phyloP scores from a whole-genome alignment of 2,113 vertebrate species.

The Guaruba guarouba region DNA sequence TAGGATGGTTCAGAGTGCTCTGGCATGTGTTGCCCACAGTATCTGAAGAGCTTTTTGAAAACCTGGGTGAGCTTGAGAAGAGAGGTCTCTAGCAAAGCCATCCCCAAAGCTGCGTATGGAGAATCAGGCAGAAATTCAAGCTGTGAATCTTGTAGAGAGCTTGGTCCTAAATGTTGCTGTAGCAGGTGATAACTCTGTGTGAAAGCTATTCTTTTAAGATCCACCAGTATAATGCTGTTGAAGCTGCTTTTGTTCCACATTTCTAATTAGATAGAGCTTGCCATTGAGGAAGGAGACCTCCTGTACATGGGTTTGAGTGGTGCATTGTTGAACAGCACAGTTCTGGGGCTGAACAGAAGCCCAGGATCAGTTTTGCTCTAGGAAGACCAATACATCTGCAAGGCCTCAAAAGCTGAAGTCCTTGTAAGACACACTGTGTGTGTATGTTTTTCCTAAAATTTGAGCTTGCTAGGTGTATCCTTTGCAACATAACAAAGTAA shows the following conservation, averaged over 20 bases:
- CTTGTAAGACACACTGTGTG: background rate
- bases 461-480: background rate
- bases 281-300: background rate
- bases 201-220: background rate
- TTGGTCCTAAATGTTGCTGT: background rate
- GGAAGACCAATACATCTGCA: background rate
- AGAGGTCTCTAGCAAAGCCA: background rate
- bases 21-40: background rate
- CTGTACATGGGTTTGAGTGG: fast-evolving
- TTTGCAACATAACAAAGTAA: background rate
- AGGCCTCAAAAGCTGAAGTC: background rate
- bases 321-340: background rate
- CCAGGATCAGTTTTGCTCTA: background rate
- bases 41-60: background rate
- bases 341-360: background rate
- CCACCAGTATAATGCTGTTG: too few species aligned
- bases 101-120: background rate
- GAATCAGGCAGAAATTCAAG: background rate
- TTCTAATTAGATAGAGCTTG: background rate
- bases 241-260: background rate
- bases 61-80: background rate
- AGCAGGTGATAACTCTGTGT: background rate
- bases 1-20: background rate
- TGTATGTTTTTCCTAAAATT: background rate
- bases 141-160: background rate